Conservation (phyloP, 2,113 vertebrate species). For the Embiotoca jacksoni region DNA sequence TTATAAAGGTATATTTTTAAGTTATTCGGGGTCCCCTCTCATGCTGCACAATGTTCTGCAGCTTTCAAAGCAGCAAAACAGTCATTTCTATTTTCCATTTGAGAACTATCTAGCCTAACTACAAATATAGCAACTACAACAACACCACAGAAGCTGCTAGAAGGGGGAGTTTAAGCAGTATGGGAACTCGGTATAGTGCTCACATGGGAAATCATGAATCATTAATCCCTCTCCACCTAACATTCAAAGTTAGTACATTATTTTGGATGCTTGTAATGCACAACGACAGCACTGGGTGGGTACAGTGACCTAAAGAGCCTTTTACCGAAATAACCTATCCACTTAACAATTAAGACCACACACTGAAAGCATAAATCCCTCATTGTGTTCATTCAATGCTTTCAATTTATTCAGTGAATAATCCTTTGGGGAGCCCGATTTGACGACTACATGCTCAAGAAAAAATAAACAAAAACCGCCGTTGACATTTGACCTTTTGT, state of each 20-base stretch:
- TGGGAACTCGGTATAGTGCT: background rate
- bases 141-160: background rate
- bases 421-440: constrained; percentile 49
- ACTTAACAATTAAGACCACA: constrained; percentile 29
- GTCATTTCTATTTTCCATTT: too few species aligned
- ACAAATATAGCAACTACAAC: too few species aligned
- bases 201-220: constrained; percentile 3
- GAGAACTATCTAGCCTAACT: too few species aligned
- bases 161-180: background rate
- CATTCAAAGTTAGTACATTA: background rate
- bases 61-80: too few species aligned
- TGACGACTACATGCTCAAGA: constrained; percentile 20
- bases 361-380: constrained; percentile 35
- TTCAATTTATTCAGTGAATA: constrained; percentile 47
- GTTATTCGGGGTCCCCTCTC: too few species aligned
- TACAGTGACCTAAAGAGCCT: constrained; percentile 4
- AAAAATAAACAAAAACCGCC: constrained; percentile 12
- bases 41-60: too few species aligned
- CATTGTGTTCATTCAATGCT: constrained; percentile 6
- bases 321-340: constrained; percentile 37
- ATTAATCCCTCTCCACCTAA: too few species aligned
- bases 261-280: constrained; percentile 21
- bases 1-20: too few species aligned
- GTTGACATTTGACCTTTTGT: constrained; percentile 22
- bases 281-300: background rate